Evolutionary conservation across 2,797 vertebrate species (phyloP), one percentile per base, ranked within the genome.

Genomic region (Triplophysa bombifrons): DNA sequence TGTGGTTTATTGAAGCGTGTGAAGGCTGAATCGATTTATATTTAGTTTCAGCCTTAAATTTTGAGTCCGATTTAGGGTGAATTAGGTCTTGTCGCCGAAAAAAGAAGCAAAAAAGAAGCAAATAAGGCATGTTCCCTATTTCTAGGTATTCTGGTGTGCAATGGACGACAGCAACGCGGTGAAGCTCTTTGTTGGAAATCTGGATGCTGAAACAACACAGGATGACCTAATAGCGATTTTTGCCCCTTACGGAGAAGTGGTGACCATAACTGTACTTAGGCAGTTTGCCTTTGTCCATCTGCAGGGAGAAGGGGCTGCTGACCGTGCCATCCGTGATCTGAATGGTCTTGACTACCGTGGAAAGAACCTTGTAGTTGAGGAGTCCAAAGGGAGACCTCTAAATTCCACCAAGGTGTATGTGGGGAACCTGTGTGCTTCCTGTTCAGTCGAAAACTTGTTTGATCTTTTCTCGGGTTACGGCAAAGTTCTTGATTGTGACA

Each of bases 371-470:
- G 95, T 97, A 82, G 96, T 98, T 3, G 96, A 98, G 88, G 95
- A 96, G 80, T 98, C 96, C 1, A 95, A 96, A 61, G 96, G 95
- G 5, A 92, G 96, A 48, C 96, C 96, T 74, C 93, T 95, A n/a
- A 96, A 97, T 88, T 98, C 97, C 80, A 97, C 96, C 85, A 98
- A 98, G 93, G 95, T 99, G 80, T 98, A 97, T 92, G 96, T 99
- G 78, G 96, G 96, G 17, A 99, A 98, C 87, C 95, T 98, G 44
- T 96, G 96, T 12, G 94, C 96, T 61, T 94, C 95, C 51, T 98
- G 96, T 88, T 96, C 95, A 72, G 95, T 95, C 85, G 94, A 95
- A 74, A 96, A 99, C 86, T 88, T 98, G 81, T 96, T 96, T 55
- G 92, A 95, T 30, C 92, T 97, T 51, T 99, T 99, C 90, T 95